These are phyloP conservation scores for Agrotis segetum DNA, from an alignment of 2,888 invertebrate genomes.

Conservation along the genomic window DNA sequence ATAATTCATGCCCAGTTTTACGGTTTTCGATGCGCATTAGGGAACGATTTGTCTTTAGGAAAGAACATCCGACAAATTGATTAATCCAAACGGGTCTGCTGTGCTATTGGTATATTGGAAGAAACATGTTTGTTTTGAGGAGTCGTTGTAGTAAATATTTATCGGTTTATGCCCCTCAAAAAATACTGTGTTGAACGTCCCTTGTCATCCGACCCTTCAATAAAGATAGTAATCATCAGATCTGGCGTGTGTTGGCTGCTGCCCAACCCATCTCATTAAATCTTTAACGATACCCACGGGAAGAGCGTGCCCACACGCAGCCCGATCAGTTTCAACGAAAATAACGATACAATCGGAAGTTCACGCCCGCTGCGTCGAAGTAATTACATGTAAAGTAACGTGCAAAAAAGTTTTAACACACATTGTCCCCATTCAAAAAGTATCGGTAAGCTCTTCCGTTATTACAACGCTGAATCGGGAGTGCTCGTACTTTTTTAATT, in stretches of 20 bases:
- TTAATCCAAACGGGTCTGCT: conserved; percentile 46
- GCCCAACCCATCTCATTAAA: conserved; percentile 39
- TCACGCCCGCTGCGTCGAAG: not conserved
- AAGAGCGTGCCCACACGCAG: not conserved
- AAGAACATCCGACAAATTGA: conserved; percentile 46
- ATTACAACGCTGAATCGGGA: conserved; percentile 33
- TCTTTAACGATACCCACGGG: conserved; percentile 30
- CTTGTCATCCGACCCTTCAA: not conserved
- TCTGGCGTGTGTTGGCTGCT: conserved; percentile 13
- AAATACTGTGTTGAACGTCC: not conserved
- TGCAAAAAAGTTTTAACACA: conserved; percentile 22
- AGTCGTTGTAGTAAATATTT: not conserved
- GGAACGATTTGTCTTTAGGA: conserved; percentile 53
- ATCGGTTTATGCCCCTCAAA: not conserved
- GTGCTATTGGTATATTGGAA: conserved; percentile 34
- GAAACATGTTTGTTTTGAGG: conserved; percentile 1
- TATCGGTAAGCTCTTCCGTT: conserved; percentile 26
- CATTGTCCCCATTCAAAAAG: conserved; percentile 12
- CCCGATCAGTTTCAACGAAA: conserved; percentile 21
- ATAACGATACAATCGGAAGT: conserved; percentile 28
- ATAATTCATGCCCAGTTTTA: conserved; percentile 67
- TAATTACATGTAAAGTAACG: conserved; percentile 35
- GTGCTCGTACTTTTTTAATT: conserved; percentile 60
- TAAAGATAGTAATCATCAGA: conserved; percentile 28
- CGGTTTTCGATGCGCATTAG: conserved; percentile 32